Base-by-base conservation (phyloP, 2,113 vertebrate species). In the Eleginops maclovinus region DNA sequence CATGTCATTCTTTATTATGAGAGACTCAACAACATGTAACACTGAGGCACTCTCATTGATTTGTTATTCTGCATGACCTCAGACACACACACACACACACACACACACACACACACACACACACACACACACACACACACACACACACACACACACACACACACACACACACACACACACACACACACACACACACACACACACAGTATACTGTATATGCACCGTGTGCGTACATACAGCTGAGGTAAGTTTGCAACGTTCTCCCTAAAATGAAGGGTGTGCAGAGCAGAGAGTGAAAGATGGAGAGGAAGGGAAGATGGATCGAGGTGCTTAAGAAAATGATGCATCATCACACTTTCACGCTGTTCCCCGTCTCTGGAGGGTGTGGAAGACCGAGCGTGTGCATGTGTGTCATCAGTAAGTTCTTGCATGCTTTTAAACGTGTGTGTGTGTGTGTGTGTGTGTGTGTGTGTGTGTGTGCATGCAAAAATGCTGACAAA, bases 311-410 rank as follows among this genome's bases (percentile, higher is more conserved):
- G 61, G 59, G 61, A 79, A 87, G 90, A 91, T 83, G 87, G 87
- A 91, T 86, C 36, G 81, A 82, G 83, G 88, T 90, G 87, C 88
- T 90, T 87, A 86, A 84, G 79, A 89, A 90, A 85, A 92, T 90
- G 83, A 88, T 90, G 83, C 82, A 87, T 92, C 87, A 87, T 92
- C 87, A 89, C 80, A 76, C 77, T 88, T 82, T 79, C 77, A 82
- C 22, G n/a, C 79, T 79, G 86, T 55, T 85, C 53, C 62, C 31
- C 12, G 47, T 82, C 82, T 78, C 80, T 84, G 50, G 76, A 79
- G 83, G 75, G n/a, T 62, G 53, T 51, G 66, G 50, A 60, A 28
- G 47, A 56, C 51, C 41, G 61, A 19, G 68, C n/a, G 47, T 24
- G 59, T 79, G 55, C 60, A 47, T 71, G 70, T 61, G 44, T 62